Conservation (phyloP, 2,113 vertebrate genomes). For the Cavia porcellus region DNA sequence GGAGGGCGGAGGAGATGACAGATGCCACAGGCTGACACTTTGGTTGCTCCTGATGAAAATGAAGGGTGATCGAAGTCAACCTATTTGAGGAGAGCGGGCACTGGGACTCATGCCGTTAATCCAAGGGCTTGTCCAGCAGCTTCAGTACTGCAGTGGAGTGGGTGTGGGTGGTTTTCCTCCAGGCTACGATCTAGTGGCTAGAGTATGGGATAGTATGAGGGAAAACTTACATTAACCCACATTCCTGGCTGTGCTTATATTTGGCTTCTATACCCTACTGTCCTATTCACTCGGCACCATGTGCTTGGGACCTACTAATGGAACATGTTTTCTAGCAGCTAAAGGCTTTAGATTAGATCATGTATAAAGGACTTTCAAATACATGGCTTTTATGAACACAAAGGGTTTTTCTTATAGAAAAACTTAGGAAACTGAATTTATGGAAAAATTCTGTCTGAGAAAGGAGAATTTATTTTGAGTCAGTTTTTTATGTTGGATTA, state of each 20-base stretch:
- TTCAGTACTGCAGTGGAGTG: not conserved
- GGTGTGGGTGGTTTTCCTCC: not conserved
- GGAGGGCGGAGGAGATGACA: not conserved
- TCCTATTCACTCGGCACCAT: not conserved
- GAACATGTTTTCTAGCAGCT: not conserved
- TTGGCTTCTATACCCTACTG: not conserved
- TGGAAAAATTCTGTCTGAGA: not conserved
- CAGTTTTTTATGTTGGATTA: constrained; percentile 10
- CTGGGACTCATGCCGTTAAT: not conserved
- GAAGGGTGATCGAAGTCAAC: not conserved
- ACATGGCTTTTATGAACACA: constrained; percentile 1
- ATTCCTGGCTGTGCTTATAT: not conserved
- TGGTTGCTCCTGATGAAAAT: not conserved
- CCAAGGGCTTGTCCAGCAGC: not conserved
- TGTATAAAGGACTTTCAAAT: not conserved
- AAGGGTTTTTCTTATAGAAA: constrained; percentile 7
- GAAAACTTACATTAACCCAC: not conserved
- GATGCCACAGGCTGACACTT: not conserved
- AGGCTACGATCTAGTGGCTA: not conserved
- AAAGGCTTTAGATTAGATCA: not conserved
- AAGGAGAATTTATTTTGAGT: constrained; percentile 15
- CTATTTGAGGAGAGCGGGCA: not conserved
- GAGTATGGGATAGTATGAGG: not conserved
- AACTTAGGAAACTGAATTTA: not conserved
- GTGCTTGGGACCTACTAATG: not conserved